Evolutionary conservation across 53 echinoderm and acorn worm genomes (phyloP), one percentile per base, ranked within the genome.

Genomic region (Stichopus horrens): DNA sequence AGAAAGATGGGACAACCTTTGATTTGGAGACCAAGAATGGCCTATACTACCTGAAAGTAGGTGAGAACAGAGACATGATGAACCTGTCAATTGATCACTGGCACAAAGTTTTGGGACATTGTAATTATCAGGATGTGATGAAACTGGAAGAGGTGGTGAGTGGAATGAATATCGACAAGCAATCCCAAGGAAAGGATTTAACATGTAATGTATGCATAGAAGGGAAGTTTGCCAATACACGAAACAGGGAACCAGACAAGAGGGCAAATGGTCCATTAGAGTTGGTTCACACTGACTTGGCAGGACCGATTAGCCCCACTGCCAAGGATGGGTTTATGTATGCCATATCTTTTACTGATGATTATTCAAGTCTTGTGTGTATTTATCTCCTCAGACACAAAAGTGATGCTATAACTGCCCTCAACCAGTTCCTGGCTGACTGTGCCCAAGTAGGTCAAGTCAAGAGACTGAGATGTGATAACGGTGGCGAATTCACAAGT

Each of bases 401-500:
- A 22, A 90, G 86, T 90, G 90, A 86, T 67, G 55, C 86, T 77
- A 90, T 75, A 52, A 75, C 20, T 22, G 90, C 86, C 76, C 23
- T 52, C 74, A 76, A 59, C 5, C 68, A 86, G 55, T 90, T 90
- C 77, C 74, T 90, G 86, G 90, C 90, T 73, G 86, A 90, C 77
- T 86, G 77, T 59, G 18, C 76, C 20, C 86, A 77, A 58, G 37
- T 58, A 54, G 86, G 90, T 14, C 57, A 59, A 13, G 58, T 90
- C 14, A 90, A 90, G 60, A 11, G 90, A 57, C 75, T 86, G 9
- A 75, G 90, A 55, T 86, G 86, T 76, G 90, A 90, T 5, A 90
- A 90, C 52, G 90, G 90, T 76, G 86, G 86, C 22, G 90, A 90
- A 86, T 90, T 86, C 66, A 90, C 86, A 4, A 77, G 86, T 68